Evolutionary conservation across 1,140 invertebrate species (phyloP).

Genomic region (Drosophila miranda): DNA sequence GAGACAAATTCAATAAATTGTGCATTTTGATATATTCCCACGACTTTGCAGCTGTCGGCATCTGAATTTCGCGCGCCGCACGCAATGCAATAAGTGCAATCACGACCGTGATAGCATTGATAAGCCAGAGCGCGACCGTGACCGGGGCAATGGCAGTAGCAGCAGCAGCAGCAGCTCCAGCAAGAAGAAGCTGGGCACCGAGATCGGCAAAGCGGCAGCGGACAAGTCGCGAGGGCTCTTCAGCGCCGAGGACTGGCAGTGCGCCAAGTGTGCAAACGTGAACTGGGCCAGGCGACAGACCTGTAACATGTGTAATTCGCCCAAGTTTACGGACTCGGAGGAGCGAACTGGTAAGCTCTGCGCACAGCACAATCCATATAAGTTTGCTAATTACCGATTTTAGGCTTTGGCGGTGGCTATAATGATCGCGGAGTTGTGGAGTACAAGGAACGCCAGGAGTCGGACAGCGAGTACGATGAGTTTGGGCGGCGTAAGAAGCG

Average conservation of each 20-base stretch:
- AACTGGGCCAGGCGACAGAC: constrained; percentile 98
- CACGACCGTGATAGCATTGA: constrained; percentile 63
- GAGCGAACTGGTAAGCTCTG: constrained; percentile 84
- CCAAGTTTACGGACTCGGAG: constrained; percentile 96
- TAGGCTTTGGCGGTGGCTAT: constrained; percentile 93
- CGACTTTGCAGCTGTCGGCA: constrained; percentile 90
- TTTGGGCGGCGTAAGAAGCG: constrained; percentile 95
- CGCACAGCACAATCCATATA: not conserved
- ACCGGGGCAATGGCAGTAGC: constrained; percentile 82
- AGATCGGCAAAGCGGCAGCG: constrained; percentile 98
- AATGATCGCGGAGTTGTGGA: constrained; percentile 97
- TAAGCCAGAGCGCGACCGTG: constrained; percentile 58
- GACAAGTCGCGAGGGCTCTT: constrained; percentile 99
- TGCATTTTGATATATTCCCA: constrained; percentile 37
- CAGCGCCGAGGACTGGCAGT: constrained; percentile 99
- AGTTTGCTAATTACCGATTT: constrained; percentile 34
- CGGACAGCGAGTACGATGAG: constrained; percentile 97
- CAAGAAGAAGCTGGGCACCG: constrained; percentile 95
- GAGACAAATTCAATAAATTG: constrained; percentile 40
- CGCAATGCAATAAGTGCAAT: constrained; percentile 94
- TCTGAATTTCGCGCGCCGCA: constrained; percentile 96
- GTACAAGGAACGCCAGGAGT: constrained; percentile 93
- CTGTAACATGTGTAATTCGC: constrained; percentile 99
- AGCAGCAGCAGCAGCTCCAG: constrained; percentile 83
- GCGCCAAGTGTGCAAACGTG: constrained; percentile 99